Evolutionary conservation across 2,888 invertebrate genomes (phyloP).

Genomic region (Melanostoma scalare): DNA sequence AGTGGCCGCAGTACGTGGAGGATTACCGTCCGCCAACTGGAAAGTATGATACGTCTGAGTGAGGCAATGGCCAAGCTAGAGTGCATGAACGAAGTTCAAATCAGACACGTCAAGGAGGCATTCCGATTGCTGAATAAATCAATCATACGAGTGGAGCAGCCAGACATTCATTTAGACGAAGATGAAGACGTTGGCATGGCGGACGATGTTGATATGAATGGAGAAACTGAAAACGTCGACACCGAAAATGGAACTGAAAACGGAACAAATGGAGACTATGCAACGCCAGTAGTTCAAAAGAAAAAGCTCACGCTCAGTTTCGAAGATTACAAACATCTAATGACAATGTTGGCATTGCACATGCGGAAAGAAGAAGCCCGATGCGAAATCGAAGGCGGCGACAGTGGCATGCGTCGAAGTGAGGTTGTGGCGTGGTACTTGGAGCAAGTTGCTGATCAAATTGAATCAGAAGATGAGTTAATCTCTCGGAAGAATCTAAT

Average conservation of each 20-base stretch:
- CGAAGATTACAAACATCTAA: constrained; percentile 96
- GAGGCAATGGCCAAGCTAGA: constrained; percentile 98
- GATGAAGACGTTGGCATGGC: constrained; percentile 85
- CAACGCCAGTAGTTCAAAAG: constrained; percentile 82
- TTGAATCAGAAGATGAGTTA: constrained; percentile 95
- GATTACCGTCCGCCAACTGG: constrained; percentile 97
- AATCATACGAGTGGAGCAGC: constrained; percentile 98
- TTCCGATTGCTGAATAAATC: constrained; percentile 96
- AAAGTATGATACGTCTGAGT: constrained; percentile 96
- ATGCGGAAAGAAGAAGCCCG: constrained; percentile 93
- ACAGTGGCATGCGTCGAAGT: constrained; percentile 88
- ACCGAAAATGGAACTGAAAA: constrained; percentile 74
- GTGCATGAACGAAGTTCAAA: constrained; percentile 93
- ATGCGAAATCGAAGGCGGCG: constrained; percentile 85
- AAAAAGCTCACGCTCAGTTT: constrained; percentile 92
- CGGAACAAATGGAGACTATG: constrained; percentile 65
- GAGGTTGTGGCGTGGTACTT: constrained; percentile 97
- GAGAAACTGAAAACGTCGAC: constrained; percentile 82
- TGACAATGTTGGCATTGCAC: constrained; percentile 94
- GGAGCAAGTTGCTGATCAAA: constrained; percentile 91
- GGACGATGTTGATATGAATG: constrained; percentile 84
- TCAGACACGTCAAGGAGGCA: constrained; percentile 95
- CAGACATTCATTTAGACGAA: constrained; percentile 96
- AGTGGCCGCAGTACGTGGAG: constrained; percentile 92
- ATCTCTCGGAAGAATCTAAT: constrained; percentile 93